phyloP scores from a whole-genome alignment of 2,888 invertebrate genomes.

The Pristionchus fissidentatus region DNA sequence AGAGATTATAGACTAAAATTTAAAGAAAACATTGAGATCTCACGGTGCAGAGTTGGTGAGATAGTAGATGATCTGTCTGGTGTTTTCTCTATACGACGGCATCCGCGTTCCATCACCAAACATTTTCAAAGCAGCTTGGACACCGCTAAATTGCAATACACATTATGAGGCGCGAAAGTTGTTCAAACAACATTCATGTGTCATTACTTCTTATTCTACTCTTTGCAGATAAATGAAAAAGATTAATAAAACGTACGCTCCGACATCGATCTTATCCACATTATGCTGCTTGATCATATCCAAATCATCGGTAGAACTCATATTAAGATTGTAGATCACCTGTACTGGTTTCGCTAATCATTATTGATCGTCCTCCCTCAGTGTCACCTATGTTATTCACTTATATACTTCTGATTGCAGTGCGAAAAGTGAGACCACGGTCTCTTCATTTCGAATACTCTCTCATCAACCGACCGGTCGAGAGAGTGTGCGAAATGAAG shows the following conservation, averaged over 20 bases:
- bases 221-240: not conserved
- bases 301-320: not conserved
- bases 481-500: too few relatives aligned
- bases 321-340: conserved; percentile 30
- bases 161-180: too few relatives aligned
- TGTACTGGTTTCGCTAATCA: not conserved
- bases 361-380: not conserved
- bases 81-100: conserved; percentile 11
- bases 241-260: not conserved
- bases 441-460: too few relatives aligned
- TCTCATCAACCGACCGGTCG: too few relatives aligned
- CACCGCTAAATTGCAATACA: not conserved
- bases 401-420: too few relatives aligned
- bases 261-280: conserved; percentile 23
- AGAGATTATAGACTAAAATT: too few relatives aligned
- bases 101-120: conserved; percentile 20
- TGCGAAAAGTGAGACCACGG: too few relatives aligned
- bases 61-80: conserved; percentile 15
- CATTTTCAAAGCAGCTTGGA: conserved; percentile 27
- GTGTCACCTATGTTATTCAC: too few relatives aligned
- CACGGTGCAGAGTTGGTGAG: conserved; percentile 27
- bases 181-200: too few relatives aligned
- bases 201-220: not conserved
- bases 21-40: not conserved
- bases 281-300: not conserved